Base-by-base conservation (phyloP, 1,140 invertebrate genomes). In the Drosophila kikkawai region DNA sequence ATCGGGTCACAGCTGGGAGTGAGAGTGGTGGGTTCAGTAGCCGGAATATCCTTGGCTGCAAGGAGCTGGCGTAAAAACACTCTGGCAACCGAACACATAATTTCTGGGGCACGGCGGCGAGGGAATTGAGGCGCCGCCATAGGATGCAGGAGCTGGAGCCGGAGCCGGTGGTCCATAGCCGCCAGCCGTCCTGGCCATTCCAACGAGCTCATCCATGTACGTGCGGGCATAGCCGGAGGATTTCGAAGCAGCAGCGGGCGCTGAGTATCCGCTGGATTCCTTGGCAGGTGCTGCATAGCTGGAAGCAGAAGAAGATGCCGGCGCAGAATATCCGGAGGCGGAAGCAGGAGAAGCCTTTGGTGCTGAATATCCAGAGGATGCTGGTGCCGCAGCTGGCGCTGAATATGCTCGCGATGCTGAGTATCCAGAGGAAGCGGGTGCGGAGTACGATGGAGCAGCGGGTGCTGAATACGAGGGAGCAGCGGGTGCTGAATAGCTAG, bases 31-130 rank as follows among this genome's bases (percentile, higher is more conserved):
- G 11, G 11, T 39, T 53, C 41, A 87, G 50, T 87, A 87, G 6
- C 50, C 47, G 3, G 63, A 58, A 26, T 59, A 58, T 36, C 68
- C 55, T 36, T 75, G 77, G 19, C 85, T 75, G 55, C 84, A 87
- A 6, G 84, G 80, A 5, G 69, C 77, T 19, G 41, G 85, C 7
- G 58, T 68, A 4, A 87, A 80, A 5, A 87, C 80, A 44, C 84
- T 80, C 9, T 68, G 56, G 48, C 84, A 87, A 41, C 84, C 80
- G 32, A 87, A 87, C 1, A 87, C 19, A 56, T 87, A 87, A 41
- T 60, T 88, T 12, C 56, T 65, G 13, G 84, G 80, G 42, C 84
- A 87, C 8, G 80, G 29, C n/a, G 85, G 80, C 1, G 84, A 50
- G 9, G 84, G 58, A 9, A 88, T 37, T 5, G 73, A 60, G 11